These are phyloP conservation scores for Sciurus vulgaris DNA, from an alignment of 2,797 vertebrate genomes.

Conservation along the genomic window DNA sequence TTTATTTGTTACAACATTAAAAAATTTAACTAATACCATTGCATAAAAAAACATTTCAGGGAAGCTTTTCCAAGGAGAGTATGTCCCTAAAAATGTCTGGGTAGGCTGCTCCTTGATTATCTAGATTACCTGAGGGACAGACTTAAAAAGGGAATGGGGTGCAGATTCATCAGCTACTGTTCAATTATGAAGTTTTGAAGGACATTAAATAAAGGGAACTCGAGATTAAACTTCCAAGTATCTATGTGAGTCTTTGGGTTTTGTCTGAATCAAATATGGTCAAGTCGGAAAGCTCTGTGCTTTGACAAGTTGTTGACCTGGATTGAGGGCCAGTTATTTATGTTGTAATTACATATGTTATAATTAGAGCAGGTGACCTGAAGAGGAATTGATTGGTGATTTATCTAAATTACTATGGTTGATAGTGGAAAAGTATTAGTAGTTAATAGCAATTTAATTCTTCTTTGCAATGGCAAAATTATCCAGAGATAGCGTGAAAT, in stretches of 20 bases:
- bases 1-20: neutral
- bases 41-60: neutral
- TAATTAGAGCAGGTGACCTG: neutral
- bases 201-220: neutral
- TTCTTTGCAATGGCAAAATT: neutral
- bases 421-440: neutral
- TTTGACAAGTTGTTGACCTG: neutral
- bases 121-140: neutral
- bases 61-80: neutral
- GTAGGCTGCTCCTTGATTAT: neutral
- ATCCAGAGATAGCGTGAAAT: neutral
- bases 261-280: neutral
- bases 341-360: no score
- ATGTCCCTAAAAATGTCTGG: neutral
- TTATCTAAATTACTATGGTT: neutral
- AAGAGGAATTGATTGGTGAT: neutral
- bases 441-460: neutral
- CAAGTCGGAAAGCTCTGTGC: neutral
- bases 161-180: neutral
- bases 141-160: neutral
- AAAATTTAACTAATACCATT: neutral
- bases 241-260: neutral
- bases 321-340: neutral
- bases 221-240: neutral
- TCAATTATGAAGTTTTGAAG: neutral